phyloP scores from a whole-genome alignment of 2,113 vertebrate genomes.

The Neodon shergylaensis region DNA sequence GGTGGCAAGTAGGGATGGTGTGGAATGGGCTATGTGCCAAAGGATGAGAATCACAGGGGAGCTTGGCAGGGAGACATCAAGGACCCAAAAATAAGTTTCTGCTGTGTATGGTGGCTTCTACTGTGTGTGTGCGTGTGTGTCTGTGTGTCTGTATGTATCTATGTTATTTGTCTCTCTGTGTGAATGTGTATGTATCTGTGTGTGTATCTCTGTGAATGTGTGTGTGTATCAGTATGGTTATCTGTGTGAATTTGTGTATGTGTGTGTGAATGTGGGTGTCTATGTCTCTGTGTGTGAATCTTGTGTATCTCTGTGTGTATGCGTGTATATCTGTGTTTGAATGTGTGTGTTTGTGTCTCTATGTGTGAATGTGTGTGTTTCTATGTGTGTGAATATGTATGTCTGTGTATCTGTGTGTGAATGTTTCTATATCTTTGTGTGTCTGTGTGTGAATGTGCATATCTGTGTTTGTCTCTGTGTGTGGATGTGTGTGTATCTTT shows the following conservation, averaged over 20 bases:
- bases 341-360: background rate
- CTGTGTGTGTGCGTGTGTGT: background rate
- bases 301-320: background rate
- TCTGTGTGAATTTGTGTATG: background rate
- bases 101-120: background rate
- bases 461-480: background rate
- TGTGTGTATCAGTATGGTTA: background rate
- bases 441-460: background rate
- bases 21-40: background rate
- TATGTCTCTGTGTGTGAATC: background rate
- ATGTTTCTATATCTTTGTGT: background rate
- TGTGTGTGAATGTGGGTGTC: background rate
- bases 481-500: background rate
- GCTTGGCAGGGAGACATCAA: background rate
- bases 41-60: background rate
- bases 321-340: background rate
- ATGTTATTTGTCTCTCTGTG: background rate
- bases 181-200: background rate
- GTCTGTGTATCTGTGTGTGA: background rate
- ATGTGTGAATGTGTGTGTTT: background rate
- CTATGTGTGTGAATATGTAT: background rate
- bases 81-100: too few species aligned
- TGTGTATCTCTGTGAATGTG: background rate
- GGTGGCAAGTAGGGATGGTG: accelerated
- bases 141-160: background rate